phyloP scores from a whole-genome alignment of 2,888 invertebrate genomes.

The Mystacides longicornis region DNA sequence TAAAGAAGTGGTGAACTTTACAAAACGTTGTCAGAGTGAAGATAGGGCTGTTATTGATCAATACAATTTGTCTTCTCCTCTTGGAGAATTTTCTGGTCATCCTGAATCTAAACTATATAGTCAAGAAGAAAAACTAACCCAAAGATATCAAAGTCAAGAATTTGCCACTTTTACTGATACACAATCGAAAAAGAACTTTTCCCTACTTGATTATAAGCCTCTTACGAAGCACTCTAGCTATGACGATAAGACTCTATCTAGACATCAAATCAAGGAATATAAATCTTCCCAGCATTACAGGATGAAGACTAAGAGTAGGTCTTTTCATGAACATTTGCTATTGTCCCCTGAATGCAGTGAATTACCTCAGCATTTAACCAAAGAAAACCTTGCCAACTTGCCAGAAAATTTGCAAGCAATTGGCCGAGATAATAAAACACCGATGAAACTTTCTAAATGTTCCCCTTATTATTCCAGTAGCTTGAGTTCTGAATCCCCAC shows the following conservation, averaged over 20 bases:
- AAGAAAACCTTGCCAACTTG: conserved; percentile 44
- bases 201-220: conserved; percentile 51
- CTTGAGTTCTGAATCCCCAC: conserved; percentile 65
- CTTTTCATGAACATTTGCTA: conserved; percentile 57
- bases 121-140: conserved; percentile 55
- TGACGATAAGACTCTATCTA: conserved; percentile 56
- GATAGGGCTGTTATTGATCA: conserved; percentile 42
- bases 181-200: conserved; percentile 34
- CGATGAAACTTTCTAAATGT: conserved; percentile 55
- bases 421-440: conserved; percentile 27
- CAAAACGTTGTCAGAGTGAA: conserved; percentile 54
- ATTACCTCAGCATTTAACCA: conserved; percentile 43
- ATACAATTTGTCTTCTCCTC: conserved; percentile 41
- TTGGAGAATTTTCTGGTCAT: conserved; percentile 50
- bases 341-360: conserved; percentile 48
- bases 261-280: conserved; percentile 57
- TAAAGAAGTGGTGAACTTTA: conserved; percentile 43
- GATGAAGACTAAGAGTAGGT: conserved; percentile 55
- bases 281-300: conserved; percentile 50
- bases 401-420: conserved; percentile 25
- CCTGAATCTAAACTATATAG: conserved; percentile 51
- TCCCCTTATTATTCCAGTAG: conserved; percentile 72
- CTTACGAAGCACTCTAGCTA: conserved; percentile 58
- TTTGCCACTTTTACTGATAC: conserved; percentile 48
- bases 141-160: conserved; percentile 59